These are phyloP conservation scores for Coendou prehensilis DNA, from an alignment of 2,797 vertebrate genomes.

Conservation along the genomic window DNA sequence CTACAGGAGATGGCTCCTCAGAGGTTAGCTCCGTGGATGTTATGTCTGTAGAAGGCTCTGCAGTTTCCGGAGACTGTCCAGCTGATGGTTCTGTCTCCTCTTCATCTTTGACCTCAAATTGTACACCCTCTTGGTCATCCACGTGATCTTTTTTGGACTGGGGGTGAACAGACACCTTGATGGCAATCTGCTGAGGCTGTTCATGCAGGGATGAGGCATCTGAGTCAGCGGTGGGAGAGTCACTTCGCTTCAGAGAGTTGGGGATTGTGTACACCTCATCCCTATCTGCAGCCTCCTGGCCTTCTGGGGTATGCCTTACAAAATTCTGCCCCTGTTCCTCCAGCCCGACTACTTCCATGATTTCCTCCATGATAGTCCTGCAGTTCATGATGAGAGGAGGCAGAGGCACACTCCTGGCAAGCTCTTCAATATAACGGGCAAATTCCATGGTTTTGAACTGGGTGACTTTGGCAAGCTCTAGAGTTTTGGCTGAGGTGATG, in stretches of 20 bases:
- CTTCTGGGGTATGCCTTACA: slow-evolving; percentile 93
- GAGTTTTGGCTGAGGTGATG: slow-evolving; percentile 98
- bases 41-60: slow-evolving; percentile 78
- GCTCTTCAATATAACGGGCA: slow-evolving; percentile 98
- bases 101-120: slow-evolving; percentile 85
- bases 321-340: slow-evolving; percentile 98
- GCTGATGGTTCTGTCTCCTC: slow-evolving; percentile 80
- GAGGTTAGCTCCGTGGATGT: slow-evolving; percentile 74
- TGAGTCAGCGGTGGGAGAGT: slow-evolving; percentile 94
- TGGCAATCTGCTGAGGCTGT: slow-evolving; percentile 97
- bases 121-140: slow-evolving; percentile 88
- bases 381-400: slow-evolving; percentile 99
- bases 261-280: slow-evolving; percentile 95
- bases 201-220: slow-evolving; percentile 96
- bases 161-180: slow-evolving; percentile 97
- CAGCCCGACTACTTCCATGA: slow-evolving; percentile 97
- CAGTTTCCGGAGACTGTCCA: slow-evolving; percentile 83
- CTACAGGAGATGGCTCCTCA: slow-evolving; percentile 65
- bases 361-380: slow-evolving; percentile 99
- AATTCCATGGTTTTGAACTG: slow-evolving; percentile 99
- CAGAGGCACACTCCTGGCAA: slow-evolving; percentile 97
- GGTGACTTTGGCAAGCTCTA: slow-evolving; percentile 99
- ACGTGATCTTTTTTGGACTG: slow-evolving; percentile 89
- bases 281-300: slow-evolving; percentile 88
- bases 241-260: slow-evolving; percentile 92